phyloP scores from a whole-genome alignment of 2,888 invertebrate species.

The Quadriops clusia region DNA sequence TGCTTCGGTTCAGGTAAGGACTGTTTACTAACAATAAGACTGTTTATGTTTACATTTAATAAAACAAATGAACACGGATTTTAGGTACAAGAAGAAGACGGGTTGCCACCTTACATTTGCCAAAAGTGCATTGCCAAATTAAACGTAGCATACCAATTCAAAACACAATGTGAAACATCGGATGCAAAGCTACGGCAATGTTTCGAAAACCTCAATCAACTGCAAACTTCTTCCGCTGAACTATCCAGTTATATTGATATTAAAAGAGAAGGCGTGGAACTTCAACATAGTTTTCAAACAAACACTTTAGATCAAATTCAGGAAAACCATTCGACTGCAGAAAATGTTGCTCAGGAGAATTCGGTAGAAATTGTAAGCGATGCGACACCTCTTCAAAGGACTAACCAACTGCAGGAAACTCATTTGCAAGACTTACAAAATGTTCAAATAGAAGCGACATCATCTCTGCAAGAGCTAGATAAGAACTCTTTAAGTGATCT shows the following conservation, averaged over 20 bases:
- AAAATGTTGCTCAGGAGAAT: slow-evolving; percentile 5
- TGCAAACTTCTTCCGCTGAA: slow-evolving; percentile 27
- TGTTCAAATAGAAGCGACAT: slow-evolving; percentile 21
- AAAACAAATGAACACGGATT: slow-evolving; percentile 15
- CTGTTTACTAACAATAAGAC: slow-evolving; percentile 4
- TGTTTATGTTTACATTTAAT: slow-evolving; percentile 1
- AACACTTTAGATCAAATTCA: slow-evolving; percentile 5
- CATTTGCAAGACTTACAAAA: slow-evolving; percentile 20
- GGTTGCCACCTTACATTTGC: slow-evolving; percentile 34
- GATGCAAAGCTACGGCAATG: slow-evolving; percentile 33
- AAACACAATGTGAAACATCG: slow-evolving; percentile 34
- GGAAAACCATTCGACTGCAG: slow-evolving; percentile 9
- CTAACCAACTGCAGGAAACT: slow-evolving; percentile 12
- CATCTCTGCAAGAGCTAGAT: slow-evolving; percentile 8
- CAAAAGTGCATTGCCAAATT: slow-evolving; percentile 34
- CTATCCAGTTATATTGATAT: slow-evolving; percentile 28
- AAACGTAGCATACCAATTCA: slow-evolving; percentile 35
- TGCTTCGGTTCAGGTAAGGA: slow-evolving; percentile 34
- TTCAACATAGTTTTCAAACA: slow-evolving; percentile 7
- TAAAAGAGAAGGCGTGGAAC: slow-evolving; percentile 16
- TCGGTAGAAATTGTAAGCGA: slow-evolving; percentile 1
- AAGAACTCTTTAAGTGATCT: slow-evolving; percentile 19
- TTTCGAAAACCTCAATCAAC: slow-evolving; percentile 27
- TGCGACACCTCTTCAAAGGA: slow-evolving; percentile 1
- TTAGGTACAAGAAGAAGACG: slow-evolving; percentile 34